Base-by-base conservation (phyloP, 2,888 invertebrate genomes). In the Muscina levida region DNA sequence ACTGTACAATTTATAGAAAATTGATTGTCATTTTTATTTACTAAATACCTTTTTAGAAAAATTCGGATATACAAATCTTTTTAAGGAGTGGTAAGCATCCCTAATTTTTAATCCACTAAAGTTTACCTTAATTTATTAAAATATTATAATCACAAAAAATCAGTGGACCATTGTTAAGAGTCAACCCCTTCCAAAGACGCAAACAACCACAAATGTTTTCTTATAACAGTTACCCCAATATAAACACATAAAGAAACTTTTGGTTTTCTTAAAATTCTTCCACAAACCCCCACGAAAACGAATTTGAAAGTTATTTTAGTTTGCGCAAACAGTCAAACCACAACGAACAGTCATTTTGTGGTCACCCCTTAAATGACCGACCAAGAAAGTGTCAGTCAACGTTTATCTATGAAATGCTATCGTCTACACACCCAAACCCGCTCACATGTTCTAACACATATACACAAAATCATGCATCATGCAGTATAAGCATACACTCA, bases 281-380 rank as follows among this genome's bases (percentile, higher is more conserved):
- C 10, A 44, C 44, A 19, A 42, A 19, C 6, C 62, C 31, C 8
- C 31, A 31, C 3, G 31, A 17, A 56, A 57, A 62, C 37, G n/a
- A 62, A 13, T 37, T 62, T 62, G 2, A 62, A 62, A 62, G 62
- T 62, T 62, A 42, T 42, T 39, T 5, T 62, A 22, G 37, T 53
- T 56, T 59, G 48, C 46, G 26, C 62, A 59, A 73, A 77, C 73
- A 80, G 53, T 57, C 62, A 62, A 62, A 77, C 80, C 80, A 59
- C 80, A 80, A 77, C 73, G 77, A 66, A 73, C 72, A 80, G 73
- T 77, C 76, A 73, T 72, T 73, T 68, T 80, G 76, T 71, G 76
- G 80, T 71, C 73, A 77, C 70, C 59, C 44, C 72, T 80, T 71
- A 70, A 77, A 71, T 73, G 68, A 71, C 80, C 57, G 76, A 77